Evolutionary conservation across 2,888 invertebrate species (phyloP), one percentile per base, ranked within the genome.

Genomic region (Ormyrus thymus): DNA sequence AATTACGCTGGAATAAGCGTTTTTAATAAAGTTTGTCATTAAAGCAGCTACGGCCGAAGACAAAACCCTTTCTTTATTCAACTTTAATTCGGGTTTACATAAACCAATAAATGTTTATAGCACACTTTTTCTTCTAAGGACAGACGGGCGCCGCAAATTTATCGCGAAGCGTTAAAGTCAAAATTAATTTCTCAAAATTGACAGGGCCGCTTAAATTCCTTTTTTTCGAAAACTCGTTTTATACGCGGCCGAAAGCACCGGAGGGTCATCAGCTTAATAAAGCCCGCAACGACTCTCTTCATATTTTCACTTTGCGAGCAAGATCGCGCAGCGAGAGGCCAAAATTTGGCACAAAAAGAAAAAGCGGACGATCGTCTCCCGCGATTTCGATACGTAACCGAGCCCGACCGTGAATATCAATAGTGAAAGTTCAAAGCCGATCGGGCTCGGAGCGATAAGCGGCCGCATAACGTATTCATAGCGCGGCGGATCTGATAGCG

Each of bases 401-500:
- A 46, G 55, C 11, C 48, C 15, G 48, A 15, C 59, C 51, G 70
- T 15, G 68, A 61, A 58, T 46, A 69, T 45, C 45, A 50, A 64
- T 51, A 77, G 70, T 71, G 66, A 77, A 77, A 76, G 76, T 69
- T 48, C 9, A 56, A n/a, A 50, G 64, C 11, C 66, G 72, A 77
- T 71, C 77, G 58, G 53, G 56, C 59, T 50, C 50, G 48, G 48
- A 46, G 61, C 69, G 61, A 75, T 68, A 68, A 76, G 69, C 55
- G 53, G 9, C 0, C 29, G 11, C 46, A 13, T 76, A 76, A 76
- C 70, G 69, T 70, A 76, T 76, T 76, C 64, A 70, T 76, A 76
- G 62, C 64, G 62, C 62, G 64, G 48, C 46, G 72, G 81, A 85
- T 84, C 85, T 82, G 85, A 85, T 85, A 85, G 73, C 68, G 71